Evolutionary conservation across 1,140 invertebrate species (phyloP).

Genomic region (Lineus longissimus): DNA sequence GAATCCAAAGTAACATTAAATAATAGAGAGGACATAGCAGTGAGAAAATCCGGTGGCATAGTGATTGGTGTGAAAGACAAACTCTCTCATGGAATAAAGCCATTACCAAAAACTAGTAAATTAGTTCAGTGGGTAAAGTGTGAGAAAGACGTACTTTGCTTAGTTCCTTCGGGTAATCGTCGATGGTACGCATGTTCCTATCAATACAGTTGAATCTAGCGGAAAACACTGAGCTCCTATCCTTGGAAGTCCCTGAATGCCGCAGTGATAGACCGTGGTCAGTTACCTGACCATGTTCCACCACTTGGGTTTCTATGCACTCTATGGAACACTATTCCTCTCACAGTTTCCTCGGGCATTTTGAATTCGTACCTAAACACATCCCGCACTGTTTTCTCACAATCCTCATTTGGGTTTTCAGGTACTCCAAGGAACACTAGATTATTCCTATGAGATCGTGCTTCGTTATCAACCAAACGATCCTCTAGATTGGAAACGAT

Average conservation of each 20-base stretch:
- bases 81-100: too few relatives aligned
- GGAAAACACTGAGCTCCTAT: not conserved
- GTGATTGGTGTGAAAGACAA: too few relatives aligned
- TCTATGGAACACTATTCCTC: not conserved
- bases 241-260: not conserved
- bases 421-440: not conserved
- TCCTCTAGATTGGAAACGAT: too few relatives aligned
- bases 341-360: not conserved
- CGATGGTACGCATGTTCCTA: not conserved
- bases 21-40: too few relatives aligned
- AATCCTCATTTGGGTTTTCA: not conserved
- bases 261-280: slow-evolving; percentile 2
- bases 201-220: not conserved
- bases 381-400: slow-evolving; percentile 1
- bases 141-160: too few relatives aligned
- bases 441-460: not conserved
- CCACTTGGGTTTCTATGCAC: not conserved
- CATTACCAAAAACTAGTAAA: too few relatives aligned
- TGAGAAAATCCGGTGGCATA: too few relatives aligned
- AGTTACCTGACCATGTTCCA: not conserved
- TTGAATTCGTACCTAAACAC: not conserved
- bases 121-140: too few relatives aligned
- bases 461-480: not conserved
- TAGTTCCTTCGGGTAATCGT: not conserved
- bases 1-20: too few relatives aligned